A percentile compares a stretch with the other conserved stretches of the same genome.
phyloP scores from a whole-genome alignment of 2,113 vertebrate species.

The Coptodon bakossiorum region DNA sequence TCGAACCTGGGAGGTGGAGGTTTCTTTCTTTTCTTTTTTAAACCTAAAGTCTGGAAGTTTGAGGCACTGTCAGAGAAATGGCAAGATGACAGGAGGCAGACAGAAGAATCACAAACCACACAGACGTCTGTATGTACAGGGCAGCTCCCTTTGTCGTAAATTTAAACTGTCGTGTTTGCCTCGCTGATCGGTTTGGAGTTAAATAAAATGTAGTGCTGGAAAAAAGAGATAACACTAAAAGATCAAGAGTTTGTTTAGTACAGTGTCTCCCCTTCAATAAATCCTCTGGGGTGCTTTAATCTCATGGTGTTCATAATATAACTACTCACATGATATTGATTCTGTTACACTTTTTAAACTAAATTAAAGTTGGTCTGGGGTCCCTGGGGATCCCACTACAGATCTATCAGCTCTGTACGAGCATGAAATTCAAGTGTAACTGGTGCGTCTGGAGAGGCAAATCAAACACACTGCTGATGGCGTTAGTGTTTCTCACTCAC shows the following conservation, averaged over 20 bases:
- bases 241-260: background rate
- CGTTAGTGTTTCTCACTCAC: background rate
- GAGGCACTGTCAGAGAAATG: slow-evolving; percentile 15
- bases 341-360: background rate
- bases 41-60: background rate
- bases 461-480: background rate
- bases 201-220: background rate
- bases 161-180: background rate
- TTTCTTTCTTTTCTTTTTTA: background rate
- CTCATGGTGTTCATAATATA: background rate
- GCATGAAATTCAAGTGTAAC: slow-evolving; percentile 22
- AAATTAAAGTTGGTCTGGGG: background rate
- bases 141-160: background rate
- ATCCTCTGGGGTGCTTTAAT: background rate
- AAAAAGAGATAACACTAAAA: background rate
- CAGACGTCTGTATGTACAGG: background rate
- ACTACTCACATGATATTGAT: background rate
- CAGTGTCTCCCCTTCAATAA: background rate
- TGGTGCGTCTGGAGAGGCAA: background rate
- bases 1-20: background rate
- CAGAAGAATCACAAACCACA: background rate
- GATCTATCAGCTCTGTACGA: background rate
- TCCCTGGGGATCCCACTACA: background rate
- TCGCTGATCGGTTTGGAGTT: background rate
- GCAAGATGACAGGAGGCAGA: background rate